Evolutionary conservation across 2,113 vertebrate genomes (phyloP).

Genomic region (Thryonomys swinderianus): DNA sequence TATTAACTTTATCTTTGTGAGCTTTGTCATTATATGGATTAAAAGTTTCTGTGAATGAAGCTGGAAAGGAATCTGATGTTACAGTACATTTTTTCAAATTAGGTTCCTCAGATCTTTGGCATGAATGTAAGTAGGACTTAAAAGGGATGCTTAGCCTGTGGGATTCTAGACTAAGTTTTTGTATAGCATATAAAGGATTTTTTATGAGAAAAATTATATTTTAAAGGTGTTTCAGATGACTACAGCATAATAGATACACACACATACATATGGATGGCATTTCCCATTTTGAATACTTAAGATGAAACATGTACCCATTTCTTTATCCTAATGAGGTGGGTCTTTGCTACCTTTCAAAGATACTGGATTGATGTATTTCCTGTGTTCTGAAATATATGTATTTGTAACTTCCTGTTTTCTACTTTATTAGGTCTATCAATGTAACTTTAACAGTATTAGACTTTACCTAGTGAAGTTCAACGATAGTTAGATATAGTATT

Average conservation of each 20-base stretch:
- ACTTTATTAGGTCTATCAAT: not conserved
- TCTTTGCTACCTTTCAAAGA: conserved; percentile 30
- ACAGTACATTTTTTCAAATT: conserved; percentile 10
- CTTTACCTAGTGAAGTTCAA: not conserved
- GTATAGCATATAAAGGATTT: not conserved
- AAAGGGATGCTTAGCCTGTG: not conserved
- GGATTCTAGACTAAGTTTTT: not conserved
- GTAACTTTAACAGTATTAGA: conserved; percentile 22
- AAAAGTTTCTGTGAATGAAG: conserved; percentile 10
- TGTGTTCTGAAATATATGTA: not conserved
- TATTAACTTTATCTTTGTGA: not conserved
- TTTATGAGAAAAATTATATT: not conserved
- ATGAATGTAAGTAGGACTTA: not conserved
- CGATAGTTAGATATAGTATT: not conserved
- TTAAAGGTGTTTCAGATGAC: not conserved
- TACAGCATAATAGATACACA: not conserved
- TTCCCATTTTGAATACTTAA: not conserved
- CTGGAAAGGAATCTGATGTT: not conserved
- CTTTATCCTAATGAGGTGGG: not conserved
- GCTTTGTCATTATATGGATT: not conserved
- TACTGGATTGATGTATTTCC: not conserved
- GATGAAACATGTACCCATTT: not conserved
- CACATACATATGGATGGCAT: not conserved
- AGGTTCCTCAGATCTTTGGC: not conserved
- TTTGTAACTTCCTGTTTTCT: not conserved